A percentile compares a stretch with the other conserved stretches of the same genome.
Conservation (phyloP, 2,113 vertebrate genomes). For the Pedetes capensis region DNA sequence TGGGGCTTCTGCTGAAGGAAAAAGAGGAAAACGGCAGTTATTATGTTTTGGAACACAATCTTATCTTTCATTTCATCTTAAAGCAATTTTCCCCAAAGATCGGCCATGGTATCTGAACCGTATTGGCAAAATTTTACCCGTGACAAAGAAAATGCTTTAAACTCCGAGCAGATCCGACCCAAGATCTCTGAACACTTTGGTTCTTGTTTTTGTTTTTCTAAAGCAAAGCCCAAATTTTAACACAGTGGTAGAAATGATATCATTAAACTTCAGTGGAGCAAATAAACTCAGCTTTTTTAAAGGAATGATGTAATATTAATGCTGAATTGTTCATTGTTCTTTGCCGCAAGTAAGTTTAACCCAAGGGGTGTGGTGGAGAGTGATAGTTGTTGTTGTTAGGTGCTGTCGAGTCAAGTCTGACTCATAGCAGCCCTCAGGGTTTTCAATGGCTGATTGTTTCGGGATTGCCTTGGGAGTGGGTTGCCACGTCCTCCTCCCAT, state of each 20-base stretch:
- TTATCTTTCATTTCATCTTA: constrained; percentile 49
- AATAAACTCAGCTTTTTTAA: neutral
- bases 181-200: neutral
- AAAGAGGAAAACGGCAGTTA: constrained; percentile 51
- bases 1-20: neutral
- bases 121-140: constrained; percentile 24
- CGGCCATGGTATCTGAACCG: neutral
- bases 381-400: neutral
- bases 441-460: too few relatives aligned
- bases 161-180: neutral
- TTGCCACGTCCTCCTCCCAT: too few relatives aligned
- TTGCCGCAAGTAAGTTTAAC: neutral
- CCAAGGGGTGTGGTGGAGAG: too few relatives aligned
- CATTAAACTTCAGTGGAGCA: neutral
- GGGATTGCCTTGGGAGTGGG: too few relatives aligned
- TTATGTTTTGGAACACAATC: constrained; percentile 43
- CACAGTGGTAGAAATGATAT: neutral
- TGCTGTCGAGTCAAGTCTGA: too few relatives aligned
- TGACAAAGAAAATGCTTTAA: neutral
- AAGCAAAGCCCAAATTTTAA: neutral
- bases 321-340: neutral
- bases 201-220: neutral
- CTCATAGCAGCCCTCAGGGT: too few relatives aligned
- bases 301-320: neutral
- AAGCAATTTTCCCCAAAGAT: constrained; percentile 44